A percentile compares a stretch with the other conserved stretches of the same genome.
Evolutionary conservation across 2,888 invertebrate species (phyloP).

Genomic region (Anthrax anthrax): DNA sequence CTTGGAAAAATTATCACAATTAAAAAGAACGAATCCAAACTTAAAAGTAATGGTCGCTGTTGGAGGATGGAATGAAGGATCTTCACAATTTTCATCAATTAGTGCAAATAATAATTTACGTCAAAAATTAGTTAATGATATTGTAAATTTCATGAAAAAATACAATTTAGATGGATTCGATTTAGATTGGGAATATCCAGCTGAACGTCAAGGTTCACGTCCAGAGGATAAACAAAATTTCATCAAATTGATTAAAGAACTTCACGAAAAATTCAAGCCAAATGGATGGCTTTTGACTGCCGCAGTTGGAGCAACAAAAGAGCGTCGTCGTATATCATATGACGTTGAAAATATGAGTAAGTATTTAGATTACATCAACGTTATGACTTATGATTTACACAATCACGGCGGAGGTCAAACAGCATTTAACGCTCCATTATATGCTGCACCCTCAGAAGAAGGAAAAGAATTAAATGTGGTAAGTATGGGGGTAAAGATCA

Average conservation of each 20-base stretch:
- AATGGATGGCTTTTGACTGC: conserved; percentile 36
- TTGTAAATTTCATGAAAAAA: conserved; percentile 34
- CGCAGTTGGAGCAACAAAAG: conserved; percentile 38
- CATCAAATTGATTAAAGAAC: conserved; percentile 17
- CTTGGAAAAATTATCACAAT: conserved; percentile 31
- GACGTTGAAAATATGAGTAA: conserved; percentile 35
- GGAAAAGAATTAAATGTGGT: conserved; percentile 35
- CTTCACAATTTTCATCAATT: conserved; percentile 32
- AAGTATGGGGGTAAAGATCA: conserved; percentile 7
- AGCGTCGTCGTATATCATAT: conserved; percentile 36
- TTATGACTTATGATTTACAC: conserved; percentile 45
- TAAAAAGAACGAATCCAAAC: conserved; percentile 31
- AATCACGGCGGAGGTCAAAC: conserved; percentile 37
- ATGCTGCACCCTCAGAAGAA: conserved; percentile 18
- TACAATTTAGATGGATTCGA: conserved; percentile 47
- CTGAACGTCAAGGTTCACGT: conserved; percentile 32
- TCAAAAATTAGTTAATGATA: conserved; percentile 35
- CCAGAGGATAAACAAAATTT: not conserved
- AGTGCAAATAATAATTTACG: conserved; percentile 15
- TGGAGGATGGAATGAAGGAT: conserved; percentile 45
- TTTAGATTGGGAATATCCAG: conserved; percentile 49
- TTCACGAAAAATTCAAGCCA: conserved; percentile 25
- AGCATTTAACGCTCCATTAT: conserved; percentile 39
- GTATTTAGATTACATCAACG: conserved; percentile 38
- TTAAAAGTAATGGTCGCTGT: conserved; percentile 38